Evolutionary conservation across 2,113 vertebrate species (phyloP).

Genomic region (Oryzias woworae): DNA sequence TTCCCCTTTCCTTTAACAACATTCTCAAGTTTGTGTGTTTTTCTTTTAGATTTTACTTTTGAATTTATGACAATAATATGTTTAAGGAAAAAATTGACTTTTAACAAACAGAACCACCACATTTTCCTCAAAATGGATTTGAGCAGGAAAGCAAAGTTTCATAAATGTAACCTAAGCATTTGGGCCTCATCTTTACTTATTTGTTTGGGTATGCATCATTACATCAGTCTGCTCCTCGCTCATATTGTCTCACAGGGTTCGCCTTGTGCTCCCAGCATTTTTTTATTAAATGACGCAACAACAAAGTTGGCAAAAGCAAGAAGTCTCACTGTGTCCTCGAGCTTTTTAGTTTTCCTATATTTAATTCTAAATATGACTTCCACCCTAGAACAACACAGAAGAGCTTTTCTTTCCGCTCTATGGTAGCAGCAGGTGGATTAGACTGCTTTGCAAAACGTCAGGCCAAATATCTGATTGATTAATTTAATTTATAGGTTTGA

Average conservation of each 20-base stretch:
- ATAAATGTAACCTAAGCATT: not conserved
- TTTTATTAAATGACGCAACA: constrained; percentile 56
- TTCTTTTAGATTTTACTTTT: no score
- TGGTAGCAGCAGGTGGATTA: not conserved
- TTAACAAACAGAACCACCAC: no score
- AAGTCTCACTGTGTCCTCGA: constrained; percentile 13
- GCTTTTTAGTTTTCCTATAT: not conserved
- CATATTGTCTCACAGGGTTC: constrained; percentile 1
- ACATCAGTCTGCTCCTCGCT: not conserved
- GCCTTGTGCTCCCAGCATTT: constrained; percentile 6
- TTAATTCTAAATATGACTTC: not conserved
- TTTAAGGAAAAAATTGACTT: no score
- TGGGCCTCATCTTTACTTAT: not conserved
- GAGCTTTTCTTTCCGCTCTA: not conserved
- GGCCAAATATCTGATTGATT: not conserved
- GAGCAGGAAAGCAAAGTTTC: no score
- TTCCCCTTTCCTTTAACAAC: no score
- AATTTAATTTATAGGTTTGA: no score
- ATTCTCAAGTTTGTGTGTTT: no score
- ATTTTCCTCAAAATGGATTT: no score
- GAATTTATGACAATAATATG: no score
- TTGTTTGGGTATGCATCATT: not conserved
- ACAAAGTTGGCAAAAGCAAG: constrained; percentile 52
- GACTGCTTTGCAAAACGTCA: not conserved
- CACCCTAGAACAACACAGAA: constrained; percentile 1